Conservation (phyloP, 2,113 vertebrate genomes). For the Myocastor coypus region DNA sequence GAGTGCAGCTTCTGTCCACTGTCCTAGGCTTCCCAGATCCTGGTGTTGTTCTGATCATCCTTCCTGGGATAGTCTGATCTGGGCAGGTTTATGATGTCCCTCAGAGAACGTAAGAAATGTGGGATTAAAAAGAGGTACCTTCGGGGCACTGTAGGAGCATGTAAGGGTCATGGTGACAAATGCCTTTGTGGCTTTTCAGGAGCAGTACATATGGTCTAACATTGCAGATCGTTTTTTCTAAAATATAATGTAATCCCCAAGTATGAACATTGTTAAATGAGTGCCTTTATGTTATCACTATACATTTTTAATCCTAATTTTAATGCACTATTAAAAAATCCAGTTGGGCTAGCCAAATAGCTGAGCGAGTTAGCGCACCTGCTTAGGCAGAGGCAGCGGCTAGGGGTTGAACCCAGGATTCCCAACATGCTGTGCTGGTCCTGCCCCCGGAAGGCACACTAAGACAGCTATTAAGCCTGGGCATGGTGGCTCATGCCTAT, state of each 20-base stretch:
- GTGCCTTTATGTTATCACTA: not conserved
- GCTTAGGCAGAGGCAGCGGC: too few relatives aligned
- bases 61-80: not conserved
- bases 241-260: not conserved
- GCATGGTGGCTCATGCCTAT: too few relatives aligned
- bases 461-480: too few relatives aligned
- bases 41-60: not conserved
- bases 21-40: not conserved
- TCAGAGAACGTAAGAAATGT: not conserved
- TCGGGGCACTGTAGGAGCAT: not conserved
- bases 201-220: not conserved
- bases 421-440: too few relatives aligned
- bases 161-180: not conserved
- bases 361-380: too few relatives aligned
- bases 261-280: constrained; percentile 1
- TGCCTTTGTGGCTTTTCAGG: not conserved
- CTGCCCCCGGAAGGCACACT: too few relatives aligned
- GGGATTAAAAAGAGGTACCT: not conserved
- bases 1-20: not conserved
- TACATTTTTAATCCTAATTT: not conserved
- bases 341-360: not conserved
- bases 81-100: not conserved
- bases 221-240: not conserved
- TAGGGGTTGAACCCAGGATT: too few relatives aligned
- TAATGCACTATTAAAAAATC: not conserved